Evolutionary conservation across 1,140 invertebrate species (phyloP).

Genomic region (Globodera rostochiensis): DNA sequence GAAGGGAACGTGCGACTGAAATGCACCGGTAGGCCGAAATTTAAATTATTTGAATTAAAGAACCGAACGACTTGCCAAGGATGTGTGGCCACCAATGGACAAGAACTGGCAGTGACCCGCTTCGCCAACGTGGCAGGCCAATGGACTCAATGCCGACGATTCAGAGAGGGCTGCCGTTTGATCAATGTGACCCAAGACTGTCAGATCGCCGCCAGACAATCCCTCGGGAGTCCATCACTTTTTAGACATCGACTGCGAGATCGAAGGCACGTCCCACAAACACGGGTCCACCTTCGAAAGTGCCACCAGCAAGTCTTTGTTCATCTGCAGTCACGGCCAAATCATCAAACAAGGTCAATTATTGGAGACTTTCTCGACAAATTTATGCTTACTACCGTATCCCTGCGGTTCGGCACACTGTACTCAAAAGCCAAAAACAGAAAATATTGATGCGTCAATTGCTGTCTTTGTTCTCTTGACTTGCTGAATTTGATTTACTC

Average conservation of each 20-base stretch:
- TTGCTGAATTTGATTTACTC: background rate
- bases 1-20: constrained; percentile 40
- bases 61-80: constrained; percentile 9
- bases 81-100: constrained; percentile 44
- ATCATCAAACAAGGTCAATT: constrained; percentile 46
- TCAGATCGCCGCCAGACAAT: constrained; percentile 15
- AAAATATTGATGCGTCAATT: background rate
- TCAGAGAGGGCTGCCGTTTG: constrained; percentile 46
- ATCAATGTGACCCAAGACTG: constrained; percentile 52
- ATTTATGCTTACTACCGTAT: no score
- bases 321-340: constrained; percentile 45
- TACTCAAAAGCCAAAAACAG: no score
- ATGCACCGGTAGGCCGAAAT: constrained; percentile 32
- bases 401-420: no score
- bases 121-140: constrained; percentile 48
- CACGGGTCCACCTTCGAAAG: constrained; percentile 46
- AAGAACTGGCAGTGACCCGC: constrained; percentile 37
- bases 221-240: background rate
- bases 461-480: background rate
- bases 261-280: constrained; percentile 37
- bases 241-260: constrained; percentile 48
- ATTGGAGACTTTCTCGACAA: no score
- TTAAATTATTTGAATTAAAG: no score
- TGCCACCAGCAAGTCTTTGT: constrained; percentile 25
- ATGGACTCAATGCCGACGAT: constrained; percentile 51